Evolutionary conservation across 1,140 invertebrate genomes (phyloP).

Genomic region (Aphelenchoides fujianensis): DNA sequence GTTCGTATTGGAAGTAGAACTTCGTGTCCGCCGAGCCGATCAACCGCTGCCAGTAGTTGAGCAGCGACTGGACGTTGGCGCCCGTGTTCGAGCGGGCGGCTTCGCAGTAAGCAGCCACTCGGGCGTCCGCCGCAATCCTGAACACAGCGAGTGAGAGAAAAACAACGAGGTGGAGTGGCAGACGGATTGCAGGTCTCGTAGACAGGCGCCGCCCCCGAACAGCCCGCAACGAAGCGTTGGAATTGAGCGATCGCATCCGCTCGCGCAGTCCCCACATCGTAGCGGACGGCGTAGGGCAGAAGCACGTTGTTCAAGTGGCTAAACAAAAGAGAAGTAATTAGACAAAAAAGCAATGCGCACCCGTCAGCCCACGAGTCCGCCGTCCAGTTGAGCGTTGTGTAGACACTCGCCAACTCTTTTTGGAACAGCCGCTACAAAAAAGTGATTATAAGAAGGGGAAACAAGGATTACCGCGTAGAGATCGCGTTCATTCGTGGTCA

Average conservation of each 20-base stretch:
- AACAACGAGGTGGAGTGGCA: no score
- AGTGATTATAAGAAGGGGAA: no score
- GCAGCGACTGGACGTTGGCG: background rate
- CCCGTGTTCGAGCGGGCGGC: background rate
- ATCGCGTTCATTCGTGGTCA: background rate
- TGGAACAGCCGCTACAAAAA: background rate
- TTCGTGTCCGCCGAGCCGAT: background rate
- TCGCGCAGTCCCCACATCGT: background rate
- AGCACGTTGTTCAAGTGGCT: slow-evolving; percentile 1
- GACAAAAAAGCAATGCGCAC: no score
- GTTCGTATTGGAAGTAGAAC: slow-evolving; percentile 21
- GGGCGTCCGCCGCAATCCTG: background rate
- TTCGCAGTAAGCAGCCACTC: slow-evolving; percentile 7
- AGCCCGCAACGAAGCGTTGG: no score
- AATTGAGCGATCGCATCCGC: background rate
- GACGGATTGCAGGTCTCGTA: no score
- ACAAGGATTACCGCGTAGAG: background rate
- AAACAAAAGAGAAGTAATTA: no score
- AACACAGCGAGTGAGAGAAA: no score
- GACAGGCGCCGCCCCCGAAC: no score
- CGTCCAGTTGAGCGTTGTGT: background rate
- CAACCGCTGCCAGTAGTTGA: background rate
- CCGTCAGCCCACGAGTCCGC: no score
- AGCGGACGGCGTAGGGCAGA: background rate
- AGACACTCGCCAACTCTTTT: no score